Conservation (phyloP, 2,888 invertebrate genomes). For the Thymelicus sylvestris region DNA sequence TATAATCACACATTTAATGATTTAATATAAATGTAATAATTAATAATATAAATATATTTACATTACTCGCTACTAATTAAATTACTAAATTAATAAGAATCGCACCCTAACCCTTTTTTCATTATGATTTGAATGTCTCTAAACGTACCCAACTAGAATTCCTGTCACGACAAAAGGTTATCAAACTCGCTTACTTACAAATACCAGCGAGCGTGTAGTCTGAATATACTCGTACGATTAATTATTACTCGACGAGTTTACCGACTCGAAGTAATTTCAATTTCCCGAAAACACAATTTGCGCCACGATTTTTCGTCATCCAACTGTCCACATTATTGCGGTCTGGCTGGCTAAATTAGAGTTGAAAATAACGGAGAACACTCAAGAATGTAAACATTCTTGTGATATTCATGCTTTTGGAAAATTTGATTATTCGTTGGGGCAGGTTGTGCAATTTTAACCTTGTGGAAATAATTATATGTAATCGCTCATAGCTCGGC, state of each 20-base stretch:
- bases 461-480: no score
- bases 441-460: no score
- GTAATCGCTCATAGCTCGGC: no score
- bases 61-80: no score
- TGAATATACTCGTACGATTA: constrained; percentile 13
- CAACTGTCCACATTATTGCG: not conserved
- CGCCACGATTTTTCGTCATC: not conserved
- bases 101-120: not conserved
- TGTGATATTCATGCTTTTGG: no score
- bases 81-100: no score
- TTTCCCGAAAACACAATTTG: not conserved
- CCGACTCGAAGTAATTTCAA: constrained; percentile 17
- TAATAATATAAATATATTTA: no score
- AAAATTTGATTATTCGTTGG: no score
- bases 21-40: no score
- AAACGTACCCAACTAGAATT: constrained; percentile 38
- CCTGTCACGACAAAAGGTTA: constrained; percentile 34
- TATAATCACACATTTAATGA: no score
- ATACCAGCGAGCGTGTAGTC: constrained; percentile 30
- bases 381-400: no score
- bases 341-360: not conserved
- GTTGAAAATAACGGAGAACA: no score
- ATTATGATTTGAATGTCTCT: constrained; percentile 32
- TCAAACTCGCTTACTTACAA: constrained; percentile 39
- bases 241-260: constrained; percentile 12